A percentile compares a stretch with the other conserved stretches of the same genome.
Evolutionary conservation across 1,140 invertebrate genomes (phyloP).

Genomic region (Lepidurus arcticus): DNA sequence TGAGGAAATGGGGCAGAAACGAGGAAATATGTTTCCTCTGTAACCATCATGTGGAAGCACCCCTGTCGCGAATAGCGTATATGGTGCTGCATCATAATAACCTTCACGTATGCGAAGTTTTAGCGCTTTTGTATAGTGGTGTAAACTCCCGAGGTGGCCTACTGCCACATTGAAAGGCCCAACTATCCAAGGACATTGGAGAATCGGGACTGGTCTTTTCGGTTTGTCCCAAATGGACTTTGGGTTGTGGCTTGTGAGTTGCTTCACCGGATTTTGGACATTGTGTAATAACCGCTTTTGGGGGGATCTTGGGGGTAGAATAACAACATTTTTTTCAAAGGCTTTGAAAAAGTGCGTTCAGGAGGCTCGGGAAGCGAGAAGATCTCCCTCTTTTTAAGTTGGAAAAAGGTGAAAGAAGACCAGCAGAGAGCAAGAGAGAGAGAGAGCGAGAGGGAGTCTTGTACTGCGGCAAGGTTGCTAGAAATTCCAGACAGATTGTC

Average conservation of each 20-base stretch:
- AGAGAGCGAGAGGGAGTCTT: neutral
- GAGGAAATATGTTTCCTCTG: no score
- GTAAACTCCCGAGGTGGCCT: neutral
- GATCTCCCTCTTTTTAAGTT: neutral
- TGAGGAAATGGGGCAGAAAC: no score
- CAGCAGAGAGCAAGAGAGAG: neutral
- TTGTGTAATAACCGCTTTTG: no score
- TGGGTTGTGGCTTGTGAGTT: no score
- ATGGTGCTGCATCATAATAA: neutral
- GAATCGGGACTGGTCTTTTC: neutral
- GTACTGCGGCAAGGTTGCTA: neutral
- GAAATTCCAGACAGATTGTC: slow-evolving; percentile 14
- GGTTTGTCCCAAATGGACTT: no score
- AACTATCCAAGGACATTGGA: neutral
- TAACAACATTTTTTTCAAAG: no score
- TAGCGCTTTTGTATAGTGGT: neutral
- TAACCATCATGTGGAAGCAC: neutral
- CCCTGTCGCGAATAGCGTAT: neutral
- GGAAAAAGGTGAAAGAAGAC: neutral
- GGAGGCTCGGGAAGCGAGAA: neutral
- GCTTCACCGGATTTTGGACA: no score
- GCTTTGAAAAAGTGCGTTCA: no score
- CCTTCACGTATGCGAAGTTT: neutral
- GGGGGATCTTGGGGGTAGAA: no score
- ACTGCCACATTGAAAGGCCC: neutral